A percentile compares a stretch with the other conserved stretches of the same genome.
Evolutionary conservation across 2,797 vertebrate species (phyloP).

Genomic region (Choloepus didactylus): DNA sequence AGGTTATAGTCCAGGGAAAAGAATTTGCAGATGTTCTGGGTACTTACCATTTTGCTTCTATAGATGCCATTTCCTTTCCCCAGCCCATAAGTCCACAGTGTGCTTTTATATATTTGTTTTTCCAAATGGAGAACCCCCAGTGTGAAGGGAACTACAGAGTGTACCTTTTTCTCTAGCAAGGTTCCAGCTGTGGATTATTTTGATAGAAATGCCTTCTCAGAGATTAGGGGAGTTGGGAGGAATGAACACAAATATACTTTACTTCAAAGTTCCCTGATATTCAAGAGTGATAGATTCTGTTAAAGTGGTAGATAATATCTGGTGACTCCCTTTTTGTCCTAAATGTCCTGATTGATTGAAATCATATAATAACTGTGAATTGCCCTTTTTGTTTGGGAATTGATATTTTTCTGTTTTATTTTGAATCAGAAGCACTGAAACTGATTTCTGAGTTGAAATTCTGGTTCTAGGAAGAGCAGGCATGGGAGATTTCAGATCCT

Average conservation of each 20-base stretch:
- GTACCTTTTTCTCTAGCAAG: background rate
- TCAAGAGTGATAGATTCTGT: conserved; percentile 28
- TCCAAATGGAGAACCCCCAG: background rate
- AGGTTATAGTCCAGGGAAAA: background rate
- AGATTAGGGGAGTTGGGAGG: background rate
- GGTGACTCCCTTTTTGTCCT: background rate
- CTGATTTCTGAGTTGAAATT: conserved; percentile 37
- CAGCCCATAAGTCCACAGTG: background rate
- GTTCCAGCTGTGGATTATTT: conserved; percentile 32
- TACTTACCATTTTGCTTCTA: background rate
- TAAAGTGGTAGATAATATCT: background rate
- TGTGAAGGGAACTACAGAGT: background rate
- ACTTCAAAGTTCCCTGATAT: conserved; percentile 43
- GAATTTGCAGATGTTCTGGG: background rate
- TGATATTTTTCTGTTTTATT: conserved; percentile 32
- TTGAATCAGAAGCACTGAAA: conserved; percentile 43
- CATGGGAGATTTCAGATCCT: conserved; percentile 20
- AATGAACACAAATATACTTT: conserved; percentile 1
- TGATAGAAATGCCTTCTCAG: conserved; percentile 31
- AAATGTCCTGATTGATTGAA: background rate
- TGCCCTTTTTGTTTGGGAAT: conserved; percentile 47
- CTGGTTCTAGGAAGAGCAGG: background rate
- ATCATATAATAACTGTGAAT: conserved; percentile 18
- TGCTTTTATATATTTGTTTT: conserved; percentile 41
- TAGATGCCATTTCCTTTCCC: background rate